These are phyloP conservation scores for Drosophila kikkawai DNA, from an alignment of 1,140 invertebrate species.

Conservation along the genomic window DNA sequence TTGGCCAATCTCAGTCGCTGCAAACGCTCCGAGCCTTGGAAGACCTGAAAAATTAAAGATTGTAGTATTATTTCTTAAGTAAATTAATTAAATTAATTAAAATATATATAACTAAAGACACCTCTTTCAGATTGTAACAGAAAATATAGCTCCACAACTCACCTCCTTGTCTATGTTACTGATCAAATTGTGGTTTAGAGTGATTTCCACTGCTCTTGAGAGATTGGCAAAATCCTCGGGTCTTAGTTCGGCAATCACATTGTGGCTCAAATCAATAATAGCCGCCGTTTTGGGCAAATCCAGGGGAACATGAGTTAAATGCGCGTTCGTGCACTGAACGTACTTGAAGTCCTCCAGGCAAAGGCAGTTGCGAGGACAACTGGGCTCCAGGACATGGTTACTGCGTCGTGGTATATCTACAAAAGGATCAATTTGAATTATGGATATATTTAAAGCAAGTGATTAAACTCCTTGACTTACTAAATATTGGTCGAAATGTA, in stretches of 20 bases:
- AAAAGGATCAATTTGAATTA: neutral
- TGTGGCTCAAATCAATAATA: conserved; percentile 79
- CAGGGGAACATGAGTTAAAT: conserved; percentile 71
- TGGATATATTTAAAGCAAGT: neutral
- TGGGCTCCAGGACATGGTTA: conserved; percentile 77
- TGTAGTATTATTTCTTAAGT: neutral
- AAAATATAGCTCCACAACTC: neutral
- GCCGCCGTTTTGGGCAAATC: conserved; percentile 74
- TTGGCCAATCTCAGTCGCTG: conserved; percentile 85
- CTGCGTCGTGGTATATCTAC: conserved; percentile 73
- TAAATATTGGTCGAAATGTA: conserved; percentile 73
- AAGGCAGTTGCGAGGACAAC: conserved; percentile 71
- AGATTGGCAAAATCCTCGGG: conserved; percentile 74
- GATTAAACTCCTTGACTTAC: conserved; percentile 33
- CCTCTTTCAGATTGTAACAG: neutral
- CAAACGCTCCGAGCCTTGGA: conserved; percentile 58
- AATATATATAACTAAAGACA: neutral
- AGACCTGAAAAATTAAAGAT: conserved; percentile 46
- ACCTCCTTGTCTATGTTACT: conserved; percentile 74
- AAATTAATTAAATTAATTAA: neutral
- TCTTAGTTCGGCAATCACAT: conserved; percentile 70
- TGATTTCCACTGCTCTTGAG: conserved; percentile 74
- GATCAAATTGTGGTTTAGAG: conserved; percentile 72
- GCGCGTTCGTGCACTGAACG: conserved; percentile 68
- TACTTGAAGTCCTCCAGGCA: conserved; percentile 74